Evolutionary conservation across 2,797 vertebrate genomes (phyloP).

Genomic region (Schizopygopsis malacanthus): DNA sequence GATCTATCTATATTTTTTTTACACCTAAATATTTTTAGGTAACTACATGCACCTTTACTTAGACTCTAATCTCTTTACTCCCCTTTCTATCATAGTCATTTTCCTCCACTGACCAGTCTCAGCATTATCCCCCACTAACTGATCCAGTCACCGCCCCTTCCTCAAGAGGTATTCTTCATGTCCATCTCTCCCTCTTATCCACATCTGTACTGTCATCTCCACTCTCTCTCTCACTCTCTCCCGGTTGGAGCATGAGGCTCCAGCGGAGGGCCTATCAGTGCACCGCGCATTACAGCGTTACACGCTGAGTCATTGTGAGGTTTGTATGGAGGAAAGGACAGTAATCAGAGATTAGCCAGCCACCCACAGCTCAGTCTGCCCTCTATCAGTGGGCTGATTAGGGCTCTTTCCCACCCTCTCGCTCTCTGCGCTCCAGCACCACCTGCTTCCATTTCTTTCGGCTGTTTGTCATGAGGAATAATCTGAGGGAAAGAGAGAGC

Average conservation of each 20-base stretch:
- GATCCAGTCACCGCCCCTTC: slow-evolving; percentile 1
- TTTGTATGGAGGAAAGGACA: slow-evolving; percentile 46
- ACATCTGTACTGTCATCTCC: not conserved
- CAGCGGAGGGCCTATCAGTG: slow-evolving; percentile 37
- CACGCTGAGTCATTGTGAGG: slow-evolving; percentile 46
- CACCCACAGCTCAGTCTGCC: slow-evolving; percentile 71
- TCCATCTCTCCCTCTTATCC: slow-evolving; percentile 21
- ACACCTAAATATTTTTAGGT: too few species aligned
- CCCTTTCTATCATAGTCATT: not conserved
- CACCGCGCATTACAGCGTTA: slow-evolving; percentile 37
- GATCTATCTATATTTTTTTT: too few species aligned
- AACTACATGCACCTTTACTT: not conserved
- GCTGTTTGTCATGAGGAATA: not conserved
- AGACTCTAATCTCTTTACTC: not conserved
- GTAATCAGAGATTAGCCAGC: slow-evolving; percentile 73
- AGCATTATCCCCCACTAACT: not conserved
- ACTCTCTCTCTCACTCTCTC: slow-evolving; percentile 28
- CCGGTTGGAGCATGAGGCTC: slow-evolving; percentile 19
- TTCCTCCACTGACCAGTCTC: not conserved
- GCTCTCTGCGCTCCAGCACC: slow-evolving; percentile 36
- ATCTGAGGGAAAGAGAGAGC: not conserved
- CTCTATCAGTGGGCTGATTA: slow-evolving; percentile 76
- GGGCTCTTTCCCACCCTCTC: slow-evolving; percentile 68
- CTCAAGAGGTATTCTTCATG: slow-evolving; percentile 19
- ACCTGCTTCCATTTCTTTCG: slow-evolving; percentile 33